Conservation (phyloP, 92 coral and sea anemone genomes). For the Virgularia gustaviana region DNA sequence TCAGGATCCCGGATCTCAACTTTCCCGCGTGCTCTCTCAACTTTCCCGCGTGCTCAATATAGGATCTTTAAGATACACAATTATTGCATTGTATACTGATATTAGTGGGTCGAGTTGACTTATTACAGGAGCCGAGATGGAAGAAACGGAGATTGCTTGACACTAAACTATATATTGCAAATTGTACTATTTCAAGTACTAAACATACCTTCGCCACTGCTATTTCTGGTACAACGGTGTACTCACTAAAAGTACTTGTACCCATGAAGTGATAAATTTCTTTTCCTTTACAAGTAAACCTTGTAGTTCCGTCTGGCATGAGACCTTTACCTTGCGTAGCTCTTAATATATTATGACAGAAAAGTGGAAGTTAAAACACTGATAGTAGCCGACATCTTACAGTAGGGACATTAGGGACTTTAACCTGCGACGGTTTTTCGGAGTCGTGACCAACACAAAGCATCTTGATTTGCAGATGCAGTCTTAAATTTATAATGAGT, state of each 20-base stretch:
- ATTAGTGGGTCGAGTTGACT: too few species aligned
- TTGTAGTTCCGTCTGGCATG: slow-evolving; percentile 90
- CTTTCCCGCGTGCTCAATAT: too few species aligned
- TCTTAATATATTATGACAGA: slow-evolving; percentile 30
- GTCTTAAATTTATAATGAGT: background rate
- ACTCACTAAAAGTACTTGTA: slow-evolving; percentile 92
- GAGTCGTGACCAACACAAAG: too few species aligned
- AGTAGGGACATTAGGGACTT: background rate
- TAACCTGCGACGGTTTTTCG: too few species aligned
- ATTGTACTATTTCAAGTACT: background rate
- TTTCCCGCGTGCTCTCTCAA: too few species aligned
- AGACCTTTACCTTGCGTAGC: slow-evolving; percentile 89
- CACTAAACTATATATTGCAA: background rate
- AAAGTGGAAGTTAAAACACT: background rate
- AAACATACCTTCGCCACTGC: slow-evolving; percentile 78
- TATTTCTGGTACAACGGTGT: slow-evolving; percentile 79
- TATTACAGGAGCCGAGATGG: background rate
- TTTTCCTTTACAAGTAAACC: slow-evolving; percentile 84
- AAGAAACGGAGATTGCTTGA: background rate
- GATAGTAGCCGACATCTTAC: background rate
- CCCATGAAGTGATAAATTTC: slow-evolving; percentile 91
- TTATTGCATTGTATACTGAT: too few species aligned
- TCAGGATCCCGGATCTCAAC: too few species aligned
- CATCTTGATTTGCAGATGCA: too few species aligned
- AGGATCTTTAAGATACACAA: too few species aligned